phyloP scores from a whole-genome alignment of 2,113 vertebrate genomes.

The Sorex araneus region DNA sequence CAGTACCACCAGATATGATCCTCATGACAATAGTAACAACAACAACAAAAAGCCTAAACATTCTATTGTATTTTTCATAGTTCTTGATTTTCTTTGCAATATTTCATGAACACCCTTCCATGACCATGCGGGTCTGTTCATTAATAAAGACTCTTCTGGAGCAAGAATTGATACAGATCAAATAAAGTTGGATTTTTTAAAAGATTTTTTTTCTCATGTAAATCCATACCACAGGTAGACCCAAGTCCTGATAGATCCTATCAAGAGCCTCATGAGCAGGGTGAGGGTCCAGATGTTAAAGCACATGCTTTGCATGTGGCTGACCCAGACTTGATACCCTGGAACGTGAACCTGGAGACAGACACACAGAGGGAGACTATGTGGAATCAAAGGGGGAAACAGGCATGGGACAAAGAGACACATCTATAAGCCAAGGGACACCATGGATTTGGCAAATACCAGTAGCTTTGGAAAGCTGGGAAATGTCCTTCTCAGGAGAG shows the following conservation, averaged over 20 bases:
- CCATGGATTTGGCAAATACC: neutral
- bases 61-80: too few species aligned
- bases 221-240: slow-evolving; percentile 4
- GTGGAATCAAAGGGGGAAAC: neutral
- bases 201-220: neutral
- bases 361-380: neutral
- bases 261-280: too few species aligned
- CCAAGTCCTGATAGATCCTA: neutral
- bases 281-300: too few species aligned
- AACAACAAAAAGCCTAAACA: too few species aligned
- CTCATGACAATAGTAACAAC: too few species aligned
- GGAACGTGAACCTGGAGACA: neutral
- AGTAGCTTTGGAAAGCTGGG: neutral
- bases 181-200: neutral
- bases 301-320: too few species aligned
- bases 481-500: neutral
- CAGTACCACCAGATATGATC: too few species aligned
- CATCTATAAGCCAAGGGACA: neutral
- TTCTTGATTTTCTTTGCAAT: neutral
- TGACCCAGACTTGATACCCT: too few species aligned
- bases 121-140: neutral
- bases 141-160: slow-evolving; percentile 5
- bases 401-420: neutral
- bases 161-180: slow-evolving; percentile 45
- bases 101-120: slow-evolving; percentile 13